Evolutionary conservation across 2,113 vertebrate species (phyloP).

Genomic region (Ophiodon elongatus): DNA sequence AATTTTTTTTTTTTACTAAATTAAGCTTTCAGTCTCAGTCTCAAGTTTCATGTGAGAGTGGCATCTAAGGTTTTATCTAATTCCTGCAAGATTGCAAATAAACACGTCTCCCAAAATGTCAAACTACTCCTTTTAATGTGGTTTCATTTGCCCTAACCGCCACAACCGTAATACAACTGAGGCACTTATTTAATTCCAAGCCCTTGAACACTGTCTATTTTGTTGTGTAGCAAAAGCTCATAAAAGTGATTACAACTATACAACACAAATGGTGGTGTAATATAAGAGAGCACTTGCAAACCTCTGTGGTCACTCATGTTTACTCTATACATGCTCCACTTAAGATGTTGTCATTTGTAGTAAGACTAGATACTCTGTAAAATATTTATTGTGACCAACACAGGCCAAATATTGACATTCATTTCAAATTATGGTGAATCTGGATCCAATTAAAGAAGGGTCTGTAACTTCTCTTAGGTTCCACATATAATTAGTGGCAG

Average conservation of each 20-base stretch:
- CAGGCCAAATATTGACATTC: slow-evolving; percentile 6
- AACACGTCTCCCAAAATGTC: not conserved
- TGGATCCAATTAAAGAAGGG: slow-evolving; percentile 6
- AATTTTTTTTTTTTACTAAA: not conserved
- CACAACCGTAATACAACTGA: not conserved
- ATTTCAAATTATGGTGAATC: slow-evolving; percentile 11
- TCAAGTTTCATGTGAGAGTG: not conserved
- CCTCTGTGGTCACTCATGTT: slow-evolving; percentile 9
- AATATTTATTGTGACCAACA: slow-evolving; percentile 2
- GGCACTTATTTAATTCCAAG: slow-evolving; percentile 2
- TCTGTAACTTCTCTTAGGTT: slow-evolving; percentile 12
- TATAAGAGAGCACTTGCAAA: not conserved
- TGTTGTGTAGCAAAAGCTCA: slow-evolving; percentile 9
- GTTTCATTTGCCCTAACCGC: not conserved
- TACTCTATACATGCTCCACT: not conserved
- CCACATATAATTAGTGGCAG: not conserved
- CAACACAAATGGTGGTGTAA: not conserved
- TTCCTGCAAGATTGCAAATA: not conserved
- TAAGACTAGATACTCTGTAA: not conserved
- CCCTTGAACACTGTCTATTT: slow-evolving; percentile 4
- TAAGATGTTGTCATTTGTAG: not conserved
- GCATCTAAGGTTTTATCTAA: not conserved
- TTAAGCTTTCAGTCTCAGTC: not conserved
- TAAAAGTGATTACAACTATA: slow-evolving; percentile 18
- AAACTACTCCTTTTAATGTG: not conserved